Conservation (phyloP, 2,888 invertebrate species). For the Cheiracanthium punctorium region DNA sequence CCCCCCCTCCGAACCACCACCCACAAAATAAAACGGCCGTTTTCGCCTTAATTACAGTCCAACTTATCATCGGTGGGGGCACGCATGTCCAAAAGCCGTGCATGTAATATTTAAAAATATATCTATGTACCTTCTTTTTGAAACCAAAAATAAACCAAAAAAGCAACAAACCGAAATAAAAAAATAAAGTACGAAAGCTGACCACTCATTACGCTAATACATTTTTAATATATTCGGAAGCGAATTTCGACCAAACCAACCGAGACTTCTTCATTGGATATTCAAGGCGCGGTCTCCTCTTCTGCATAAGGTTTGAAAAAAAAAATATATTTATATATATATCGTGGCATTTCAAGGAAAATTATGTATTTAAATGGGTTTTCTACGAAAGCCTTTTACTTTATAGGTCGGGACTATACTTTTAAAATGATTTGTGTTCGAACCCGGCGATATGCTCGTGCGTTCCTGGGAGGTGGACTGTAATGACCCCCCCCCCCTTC, state of each 20-base stretch:
- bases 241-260: slow-evolving; percentile 18
- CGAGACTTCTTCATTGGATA: slow-evolving; percentile 47
- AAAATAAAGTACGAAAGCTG: background rate
- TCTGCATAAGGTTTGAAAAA: slow-evolving; percentile 12
- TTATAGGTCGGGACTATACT: too few relatives aligned
- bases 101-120: background rate
- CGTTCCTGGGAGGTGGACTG: too few relatives aligned
- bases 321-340: too few relatives aligned
- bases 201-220: slow-evolving; percentile 60
- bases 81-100: background rate
- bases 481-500: too few relatives aligned
- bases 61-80: background rate
- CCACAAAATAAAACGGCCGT: too few relatives aligned
- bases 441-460: too few relatives aligned
- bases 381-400: slow-evolving; percentile 17
- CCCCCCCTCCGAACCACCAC: background rate
- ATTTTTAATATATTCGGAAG: slow-evolving; percentile 47
- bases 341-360: slow-evolving; percentile 31
- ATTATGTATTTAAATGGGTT: slow-evolving; percentile 65
- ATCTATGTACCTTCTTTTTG: background rate
- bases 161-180: too few relatives aligned
- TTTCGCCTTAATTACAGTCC: background rate
- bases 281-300: slow-evolving; percentile 35
- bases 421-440: too few relatives aligned
- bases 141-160: background rate